Evolutionary conservation across 2,113 vertebrate species (phyloP).

Genomic region (Hirundichthys speculiger): DNA sequence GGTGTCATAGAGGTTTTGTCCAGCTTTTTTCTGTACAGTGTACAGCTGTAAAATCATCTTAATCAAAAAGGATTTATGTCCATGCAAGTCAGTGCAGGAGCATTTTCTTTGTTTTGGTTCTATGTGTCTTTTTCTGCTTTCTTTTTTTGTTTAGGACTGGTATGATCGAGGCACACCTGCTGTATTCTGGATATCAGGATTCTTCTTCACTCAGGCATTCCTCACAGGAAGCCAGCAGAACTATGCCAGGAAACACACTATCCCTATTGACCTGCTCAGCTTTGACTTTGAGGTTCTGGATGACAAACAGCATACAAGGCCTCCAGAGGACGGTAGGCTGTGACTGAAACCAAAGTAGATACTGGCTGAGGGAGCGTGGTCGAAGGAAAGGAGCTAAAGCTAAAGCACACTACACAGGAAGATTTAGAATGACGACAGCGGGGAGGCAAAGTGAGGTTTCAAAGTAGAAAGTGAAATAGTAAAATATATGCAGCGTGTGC

Average conservation of each 20-base stretch:
- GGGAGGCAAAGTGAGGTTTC: conserved; percentile 13
- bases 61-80: no score
- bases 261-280: conserved; percentile 88
- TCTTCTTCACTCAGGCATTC: conserved; percentile 95
- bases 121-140: not conserved
- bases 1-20: no score
- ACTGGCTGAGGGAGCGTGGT: not conserved
- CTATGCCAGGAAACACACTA: conserved; percentile 87
- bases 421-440: not conserved
- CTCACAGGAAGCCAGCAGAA: conserved; percentile 92
- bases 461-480: conserved; percentile 26
- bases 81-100: no score
- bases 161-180: conserved; percentile 83
- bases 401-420: no score
- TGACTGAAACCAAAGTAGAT: not conserved
- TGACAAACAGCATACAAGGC: conserved; percentile 78
- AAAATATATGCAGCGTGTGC: conserved; percentile 7
- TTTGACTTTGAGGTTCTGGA: conserved; percentile 92
- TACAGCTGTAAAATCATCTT: not conserved
- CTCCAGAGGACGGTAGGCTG: conserved; percentile 86
- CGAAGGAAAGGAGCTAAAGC: not conserved
- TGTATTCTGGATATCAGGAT: conserved; percentile 90
- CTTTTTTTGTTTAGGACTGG: conserved; percentile 81
- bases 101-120: not conserved
- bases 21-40: not conserved